phyloP scores from a whole-genome alignment of 2,113 vertebrate genomes.

The Muntiacus muntjak region DNA sequence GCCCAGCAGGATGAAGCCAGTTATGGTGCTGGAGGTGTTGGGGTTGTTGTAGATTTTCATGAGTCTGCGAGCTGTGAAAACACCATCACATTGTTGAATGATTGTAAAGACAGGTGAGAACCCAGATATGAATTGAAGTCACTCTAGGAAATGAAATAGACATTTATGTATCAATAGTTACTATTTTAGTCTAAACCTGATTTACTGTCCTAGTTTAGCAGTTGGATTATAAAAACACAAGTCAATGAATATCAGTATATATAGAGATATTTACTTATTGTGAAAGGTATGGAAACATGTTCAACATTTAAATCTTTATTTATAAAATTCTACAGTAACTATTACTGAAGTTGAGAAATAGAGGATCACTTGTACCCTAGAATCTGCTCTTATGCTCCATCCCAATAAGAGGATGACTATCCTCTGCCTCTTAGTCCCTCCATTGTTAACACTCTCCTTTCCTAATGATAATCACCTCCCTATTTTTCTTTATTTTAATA shows the following conservation, averaged over 20 bases:
- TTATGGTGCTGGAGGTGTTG: neutral
- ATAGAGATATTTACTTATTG: neutral
- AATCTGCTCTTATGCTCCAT: neutral
- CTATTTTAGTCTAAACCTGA: neutral
- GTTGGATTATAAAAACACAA: neutral
- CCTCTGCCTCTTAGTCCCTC: neutral
- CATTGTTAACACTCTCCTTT: neutral
- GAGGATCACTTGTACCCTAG: neutral
- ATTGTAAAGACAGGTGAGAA: neutral
- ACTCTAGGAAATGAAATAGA: neutral
- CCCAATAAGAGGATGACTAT: neutral
- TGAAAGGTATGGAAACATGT: neutral
- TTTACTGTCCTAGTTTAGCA: neutral
- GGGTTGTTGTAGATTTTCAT: constrained; percentile 26
- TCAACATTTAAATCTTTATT: neutral
- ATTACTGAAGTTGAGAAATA: neutral
- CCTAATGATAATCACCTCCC: neutral
- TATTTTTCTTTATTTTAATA: neutral
- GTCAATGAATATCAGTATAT: neutral
- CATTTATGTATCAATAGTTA: neutral
- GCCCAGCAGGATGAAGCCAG: constrained; percentile 66
- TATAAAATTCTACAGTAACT: neutral
- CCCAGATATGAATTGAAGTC: neutral
- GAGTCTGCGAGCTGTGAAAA: neutral
- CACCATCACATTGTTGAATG: neutral